Evolutionary conservation across 2,797 vertebrate species (phyloP).

Genomic region (Coregonus ussuriensis): DNA sequence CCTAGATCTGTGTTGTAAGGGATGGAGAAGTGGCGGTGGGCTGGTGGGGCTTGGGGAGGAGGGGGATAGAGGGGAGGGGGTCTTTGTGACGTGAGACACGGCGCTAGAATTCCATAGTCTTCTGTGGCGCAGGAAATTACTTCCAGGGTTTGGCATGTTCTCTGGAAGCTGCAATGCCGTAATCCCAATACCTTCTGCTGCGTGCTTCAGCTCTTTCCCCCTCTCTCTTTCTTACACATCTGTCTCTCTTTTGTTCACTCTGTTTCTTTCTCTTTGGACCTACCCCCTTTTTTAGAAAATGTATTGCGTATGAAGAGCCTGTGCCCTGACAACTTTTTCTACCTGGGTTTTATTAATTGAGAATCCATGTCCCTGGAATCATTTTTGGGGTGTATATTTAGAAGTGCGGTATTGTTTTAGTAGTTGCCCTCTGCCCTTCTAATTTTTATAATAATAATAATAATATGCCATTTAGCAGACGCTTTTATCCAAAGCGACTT

Average conservation of each 20-base stretch:
- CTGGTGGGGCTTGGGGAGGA: conserved; percentile 11
- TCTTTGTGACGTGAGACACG: conserved; percentile 54
- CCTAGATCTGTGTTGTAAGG: neutral
- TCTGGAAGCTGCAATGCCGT: conserved; percentile 72
- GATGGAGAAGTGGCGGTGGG: neutral
- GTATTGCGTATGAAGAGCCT: conserved; percentile 46
- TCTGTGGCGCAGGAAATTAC: conserved; percentile 81
- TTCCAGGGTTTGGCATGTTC: conserved; percentile 78
- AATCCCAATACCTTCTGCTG: conserved; percentile 68
- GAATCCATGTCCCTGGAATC: conserved; percentile 1
- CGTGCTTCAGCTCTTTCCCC: conserved; percentile 43
- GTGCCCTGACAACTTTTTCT: conserved; percentile 30
- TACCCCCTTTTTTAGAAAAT: conserved; percentile 40
- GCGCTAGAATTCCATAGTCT: conserved; percentile 81
- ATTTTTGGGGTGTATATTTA: conserved; percentile 2
- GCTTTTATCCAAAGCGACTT: no score
- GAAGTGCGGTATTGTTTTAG: neutral
- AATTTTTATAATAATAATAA: no score
- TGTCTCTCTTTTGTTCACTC: neutral
- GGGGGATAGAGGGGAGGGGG: neutral
- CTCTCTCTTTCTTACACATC: neutral
- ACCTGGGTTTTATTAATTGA: neutral
- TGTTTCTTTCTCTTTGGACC: conserved; percentile 23
- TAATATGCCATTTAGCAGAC: no score
- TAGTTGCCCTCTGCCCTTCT: no score